Conservation (phyloP, 2,888 invertebrate species). For the Liodrosophila aerea region DNA sequence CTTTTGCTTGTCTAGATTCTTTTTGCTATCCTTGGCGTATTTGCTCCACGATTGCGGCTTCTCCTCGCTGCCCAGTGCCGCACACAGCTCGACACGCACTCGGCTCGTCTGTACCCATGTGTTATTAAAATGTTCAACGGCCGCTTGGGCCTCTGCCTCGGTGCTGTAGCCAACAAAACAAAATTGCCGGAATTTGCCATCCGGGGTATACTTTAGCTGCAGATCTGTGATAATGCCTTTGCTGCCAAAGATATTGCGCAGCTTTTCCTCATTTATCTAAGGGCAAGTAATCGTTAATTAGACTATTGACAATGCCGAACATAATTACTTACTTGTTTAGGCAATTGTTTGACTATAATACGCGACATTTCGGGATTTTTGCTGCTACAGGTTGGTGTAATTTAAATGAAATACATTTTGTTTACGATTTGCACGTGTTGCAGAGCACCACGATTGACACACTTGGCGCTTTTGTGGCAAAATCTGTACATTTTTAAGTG, state of each 20-base stretch:
- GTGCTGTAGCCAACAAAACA: slow-evolving; percentile 95
- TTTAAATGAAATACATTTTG: slow-evolving; percentile 54
- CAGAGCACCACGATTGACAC: too few species aligned
- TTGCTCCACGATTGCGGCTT: slow-evolving; percentile 97
- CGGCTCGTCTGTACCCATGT: slow-evolving; percentile 92
- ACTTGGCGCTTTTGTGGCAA: too few species aligned
- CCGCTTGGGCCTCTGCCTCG: slow-evolving; percentile 90
- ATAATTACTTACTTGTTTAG: slow-evolving; percentile 88
- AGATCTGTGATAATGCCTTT: slow-evolving; percentile 96
- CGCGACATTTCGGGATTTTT: slow-evolving; percentile 85
- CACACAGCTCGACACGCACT: slow-evolving; percentile 90
- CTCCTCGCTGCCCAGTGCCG: slow-evolving; percentile 86
- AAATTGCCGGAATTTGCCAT: slow-evolving; percentile 96
- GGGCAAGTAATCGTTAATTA: slow-evolving; percentile 12
- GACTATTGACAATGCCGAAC: neutral
- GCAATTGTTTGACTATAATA: slow-evolving; percentile 94
- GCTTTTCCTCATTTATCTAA: slow-evolving; percentile 90
- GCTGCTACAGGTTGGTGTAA: neutral
- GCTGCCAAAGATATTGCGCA: slow-evolving; percentile 89
- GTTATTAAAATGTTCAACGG: slow-evolving; percentile 91
- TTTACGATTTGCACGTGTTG: slow-evolving; percentile 57
- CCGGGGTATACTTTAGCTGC: slow-evolving; percentile 93
- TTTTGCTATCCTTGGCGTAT: slow-evolving; percentile 90
- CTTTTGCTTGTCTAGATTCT: slow-evolving; percentile 64
- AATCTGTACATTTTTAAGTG: too few species aligned